Evolutionary conservation across 2,888 invertebrate genomes (phyloP), one percentile per base, ranked within the genome.

Genomic region (Alentia gelatinosa): DNA sequence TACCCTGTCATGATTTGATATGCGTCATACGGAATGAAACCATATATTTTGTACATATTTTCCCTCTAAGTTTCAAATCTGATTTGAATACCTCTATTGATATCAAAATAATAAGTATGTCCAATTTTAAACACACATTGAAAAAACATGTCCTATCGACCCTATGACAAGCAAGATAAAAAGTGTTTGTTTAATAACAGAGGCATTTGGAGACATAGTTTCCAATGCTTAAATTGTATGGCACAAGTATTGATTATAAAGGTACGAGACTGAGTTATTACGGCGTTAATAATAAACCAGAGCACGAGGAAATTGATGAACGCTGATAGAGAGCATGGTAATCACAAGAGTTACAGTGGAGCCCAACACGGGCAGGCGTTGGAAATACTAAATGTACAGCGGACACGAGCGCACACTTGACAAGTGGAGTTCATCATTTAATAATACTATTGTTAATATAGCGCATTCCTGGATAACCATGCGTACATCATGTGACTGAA

Each of bases 391-490:
- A 26, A 63, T 63, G n/a, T 63, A 63, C 63, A 63, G 63, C 63
- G 26, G 30, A 74, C 23, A 74, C 79, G 12, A 79, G 79, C 37
- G 79, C 26, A 79, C 79, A 79, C 39, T 39, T 23, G 12, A 79
- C 79, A 79, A 15, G 39, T 5, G 39, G 7, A 37, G 5, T 19
- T 30, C 39, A 79, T 39, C 5, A 68, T 68, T n/a, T n/a, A 35
- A 37, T 79, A 79, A 79, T 79, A 79, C 79, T 79, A 79, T 79
- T 79, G 79, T 79, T 79, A 79, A 79, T 79, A 79, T 79, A 79
- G 39, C 79, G 79, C 39, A 39, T 35, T 79, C 37, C 79, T 79
- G 79, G 79, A 79, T 79, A 79, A 37, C 79, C 37, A 79, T 79
- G 79, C 79, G 79, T 79, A 79, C 79, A 79, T 33, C 15, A 79